phyloP scores from a whole-genome alignment of 2,888 invertebrate genomes.

The Glyphotaelius pellucidus region DNA sequence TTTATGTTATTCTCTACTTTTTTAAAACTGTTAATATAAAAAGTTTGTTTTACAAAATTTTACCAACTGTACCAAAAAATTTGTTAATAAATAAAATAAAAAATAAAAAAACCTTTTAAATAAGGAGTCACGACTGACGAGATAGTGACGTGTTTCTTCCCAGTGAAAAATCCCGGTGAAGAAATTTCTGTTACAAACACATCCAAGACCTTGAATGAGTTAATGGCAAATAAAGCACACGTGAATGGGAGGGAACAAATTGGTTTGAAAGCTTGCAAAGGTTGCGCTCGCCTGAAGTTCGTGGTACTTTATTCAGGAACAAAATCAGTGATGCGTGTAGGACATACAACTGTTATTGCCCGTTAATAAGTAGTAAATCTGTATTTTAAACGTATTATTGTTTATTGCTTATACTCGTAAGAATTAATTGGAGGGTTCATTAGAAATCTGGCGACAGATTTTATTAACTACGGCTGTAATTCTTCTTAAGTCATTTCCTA shows the following conservation, averaged over 20 bases:
- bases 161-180: not conserved
- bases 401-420: not conserved
- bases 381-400: not conserved
- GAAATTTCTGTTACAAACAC: not conserved
- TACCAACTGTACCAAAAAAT: too few relatives aligned
- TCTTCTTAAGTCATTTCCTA: too few relatives aligned
- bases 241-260: not conserved
- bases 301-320: not conserved
- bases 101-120: not conserved
- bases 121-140: not conserved
- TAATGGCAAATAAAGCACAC: not conserved
- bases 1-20: too few relatives aligned
- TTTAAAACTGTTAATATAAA: too few relatives aligned
- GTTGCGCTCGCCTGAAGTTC: not conserved
- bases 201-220: not conserved
- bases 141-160: not conserved
- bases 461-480: too few relatives aligned
- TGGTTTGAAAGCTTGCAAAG: not conserved
- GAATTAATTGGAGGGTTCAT: too few relatives aligned
- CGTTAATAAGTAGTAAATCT: not conserved
- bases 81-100: too few relatives aligned
- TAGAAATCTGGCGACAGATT: too few relatives aligned
- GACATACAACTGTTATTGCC: constrained; percentile 15
- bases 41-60: too few relatives aligned
- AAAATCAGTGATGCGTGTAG: not conserved